Evolutionary conservation across 2,113 vertebrate genomes (phyloP).

Genomic region (Tachuris rubrigastra): DNA sequence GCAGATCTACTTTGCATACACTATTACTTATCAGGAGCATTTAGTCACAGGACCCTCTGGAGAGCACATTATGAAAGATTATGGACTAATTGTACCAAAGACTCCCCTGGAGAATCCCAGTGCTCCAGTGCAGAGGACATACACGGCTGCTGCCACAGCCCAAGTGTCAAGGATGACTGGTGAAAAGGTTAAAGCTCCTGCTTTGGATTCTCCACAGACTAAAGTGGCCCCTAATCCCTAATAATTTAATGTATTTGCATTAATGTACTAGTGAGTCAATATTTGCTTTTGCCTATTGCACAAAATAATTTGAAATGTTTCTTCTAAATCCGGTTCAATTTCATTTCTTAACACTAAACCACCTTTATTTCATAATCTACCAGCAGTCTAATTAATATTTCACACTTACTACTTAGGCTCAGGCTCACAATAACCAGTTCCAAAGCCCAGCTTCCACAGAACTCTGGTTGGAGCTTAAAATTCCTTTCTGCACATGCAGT

Average conservation of each 20-base stretch:
- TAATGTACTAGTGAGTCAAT: neutral
- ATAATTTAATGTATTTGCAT: conserved; percentile 4
- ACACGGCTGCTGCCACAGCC: neutral
- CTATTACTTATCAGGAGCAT: neutral
- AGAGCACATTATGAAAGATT: neutral
- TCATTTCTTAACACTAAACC: neutral
- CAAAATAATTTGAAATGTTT: neutral
- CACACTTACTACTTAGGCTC: neutral
- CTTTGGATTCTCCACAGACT: neutral
- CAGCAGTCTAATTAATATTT: neutral
- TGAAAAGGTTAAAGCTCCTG: neutral
- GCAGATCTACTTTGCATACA: neutral
- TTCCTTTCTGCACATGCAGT: neutral
- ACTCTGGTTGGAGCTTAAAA: neutral
- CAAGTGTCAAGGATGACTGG: neutral
- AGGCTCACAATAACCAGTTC: neutral
- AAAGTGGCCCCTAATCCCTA: neutral
- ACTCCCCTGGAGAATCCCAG: neutral
- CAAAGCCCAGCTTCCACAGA: neutral
- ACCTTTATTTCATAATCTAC: neutral
- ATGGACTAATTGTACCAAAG: conserved; percentile 37
- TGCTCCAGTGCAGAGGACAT: neutral
- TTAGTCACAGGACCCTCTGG: conserved; percentile 10
- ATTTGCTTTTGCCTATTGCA: neutral
- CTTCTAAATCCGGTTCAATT: neutral